phyloP scores from a whole-genome alignment of 2,113 vertebrate genomes.

The Numenius arquata region DNA sequence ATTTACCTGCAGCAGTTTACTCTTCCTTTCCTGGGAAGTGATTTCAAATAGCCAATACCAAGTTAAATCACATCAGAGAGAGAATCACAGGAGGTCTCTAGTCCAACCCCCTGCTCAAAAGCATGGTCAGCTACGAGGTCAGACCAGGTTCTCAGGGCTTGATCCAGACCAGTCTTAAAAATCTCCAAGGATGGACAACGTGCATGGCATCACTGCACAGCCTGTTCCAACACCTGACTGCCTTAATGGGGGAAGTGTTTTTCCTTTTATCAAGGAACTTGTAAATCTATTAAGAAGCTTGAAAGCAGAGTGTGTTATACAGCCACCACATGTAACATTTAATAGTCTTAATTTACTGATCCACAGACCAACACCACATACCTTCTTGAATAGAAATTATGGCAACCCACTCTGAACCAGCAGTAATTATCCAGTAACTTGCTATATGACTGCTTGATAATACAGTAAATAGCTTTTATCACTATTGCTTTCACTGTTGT shows the following conservation, averaged over 20 bases:
- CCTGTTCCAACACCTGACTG: background rate
- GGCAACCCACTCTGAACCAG: background rate
- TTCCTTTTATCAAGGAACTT: background rate
- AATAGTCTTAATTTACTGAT: background rate
- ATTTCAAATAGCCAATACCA: background rate
- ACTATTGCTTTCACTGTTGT: background rate
- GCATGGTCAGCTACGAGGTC: background rate
- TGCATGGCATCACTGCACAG: background rate
- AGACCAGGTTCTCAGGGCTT: background rate
- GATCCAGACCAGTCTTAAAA: background rate
- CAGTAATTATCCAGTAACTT: background rate
- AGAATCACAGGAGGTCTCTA: background rate
- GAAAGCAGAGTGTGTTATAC: background rate
- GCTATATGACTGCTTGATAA: background rate
- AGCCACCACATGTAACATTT: background rate
- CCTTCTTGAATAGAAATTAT: background rate
- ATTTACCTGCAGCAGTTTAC: background rate
- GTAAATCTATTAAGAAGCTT: background rate
- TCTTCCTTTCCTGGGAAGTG: background rate
- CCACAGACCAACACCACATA: background rate
- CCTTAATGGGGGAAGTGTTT: background rate
- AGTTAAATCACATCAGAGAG: background rate
- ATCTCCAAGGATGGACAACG: background rate
- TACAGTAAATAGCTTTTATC: background rate
- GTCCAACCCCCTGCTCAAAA: background rate